phyloP scores from a whole-genome alignment of 2,113 vertebrate species.

The Sander lucioperca region DNA sequence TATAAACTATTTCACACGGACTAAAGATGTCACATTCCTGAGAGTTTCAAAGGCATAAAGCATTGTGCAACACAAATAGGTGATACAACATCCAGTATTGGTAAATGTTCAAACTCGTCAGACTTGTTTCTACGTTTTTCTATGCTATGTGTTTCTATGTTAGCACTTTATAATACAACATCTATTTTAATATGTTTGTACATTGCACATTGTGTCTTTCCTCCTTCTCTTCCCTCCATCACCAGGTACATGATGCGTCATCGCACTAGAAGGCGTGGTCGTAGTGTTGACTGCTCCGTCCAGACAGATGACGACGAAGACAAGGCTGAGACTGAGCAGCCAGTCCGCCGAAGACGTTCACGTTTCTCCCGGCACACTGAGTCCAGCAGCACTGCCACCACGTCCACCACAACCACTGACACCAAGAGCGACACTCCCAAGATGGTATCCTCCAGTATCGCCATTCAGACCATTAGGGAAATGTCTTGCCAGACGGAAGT shows the following conservation, averaged over 20 bases:
- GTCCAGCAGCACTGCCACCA: conserved; percentile 57
- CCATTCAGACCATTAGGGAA: conserved; percentile 92
- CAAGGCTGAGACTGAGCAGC: conserved; percentile 93
- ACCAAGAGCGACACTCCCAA: conserved; percentile 85
- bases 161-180: background rate
- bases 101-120: background rate
- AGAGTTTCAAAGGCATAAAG: background rate
- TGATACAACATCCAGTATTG: background rate
- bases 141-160: background rate
- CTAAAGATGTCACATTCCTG: background rate
- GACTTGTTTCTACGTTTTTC: background rate
- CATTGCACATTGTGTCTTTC: background rate
- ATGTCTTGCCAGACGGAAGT: conserved; percentile 81
- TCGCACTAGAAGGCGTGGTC: conserved; percentile 88
- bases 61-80: background rate
- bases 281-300: conserved; percentile 94
- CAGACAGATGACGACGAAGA: conserved; percentile 98
- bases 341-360: conserved; percentile 90
- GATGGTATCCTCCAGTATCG: conserved; percentile 89
- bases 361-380: conserved; percentile 91
- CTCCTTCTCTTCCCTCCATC: background rate
- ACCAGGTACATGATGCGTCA: conserved; percentile 87
- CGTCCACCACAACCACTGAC: conserved; percentile 68
- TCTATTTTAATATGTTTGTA: background rate
- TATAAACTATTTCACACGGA: background rate